Evolutionary conservation across 1,140 invertebrate genomes (phyloP).

Genomic region (Cotesia typhae): DNA sequence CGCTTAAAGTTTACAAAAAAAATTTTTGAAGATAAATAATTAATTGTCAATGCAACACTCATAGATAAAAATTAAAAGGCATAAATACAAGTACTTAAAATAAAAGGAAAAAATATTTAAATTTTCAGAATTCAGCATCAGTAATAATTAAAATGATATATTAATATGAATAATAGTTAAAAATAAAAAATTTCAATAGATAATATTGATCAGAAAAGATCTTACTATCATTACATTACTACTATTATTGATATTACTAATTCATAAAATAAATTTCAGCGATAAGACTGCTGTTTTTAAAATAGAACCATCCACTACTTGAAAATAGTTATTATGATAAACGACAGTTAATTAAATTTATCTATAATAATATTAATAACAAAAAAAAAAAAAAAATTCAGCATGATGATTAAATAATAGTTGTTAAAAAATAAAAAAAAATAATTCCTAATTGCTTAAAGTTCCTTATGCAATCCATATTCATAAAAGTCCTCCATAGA

Average conservation of each 20-base stretch:
- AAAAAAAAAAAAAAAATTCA: slow-evolving; percentile 28
- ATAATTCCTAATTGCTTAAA: slow-evolving; percentile 35
- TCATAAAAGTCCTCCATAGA: slow-evolving; percentile 39
- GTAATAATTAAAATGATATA: background rate
- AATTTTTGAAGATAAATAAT: slow-evolving; percentile 10
- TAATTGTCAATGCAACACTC: slow-evolving; percentile 17
- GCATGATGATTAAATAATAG: background rate
- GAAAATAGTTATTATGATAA: background rate
- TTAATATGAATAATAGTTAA: no score
- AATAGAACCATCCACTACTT: background rate
- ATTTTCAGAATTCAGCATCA: slow-evolving; percentile 18
- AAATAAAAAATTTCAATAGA: no score
- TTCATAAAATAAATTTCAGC: background rate
- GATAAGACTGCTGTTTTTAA: background rate
- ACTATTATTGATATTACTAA: slow-evolving; percentile 1
- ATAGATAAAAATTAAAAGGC: slow-evolving; percentile 12
- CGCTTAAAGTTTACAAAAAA: background rate
- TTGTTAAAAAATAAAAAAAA: background rate
- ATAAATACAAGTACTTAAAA: slow-evolving; percentile 33
- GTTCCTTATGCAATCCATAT: slow-evolving; percentile 32
- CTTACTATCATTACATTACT: background rate
- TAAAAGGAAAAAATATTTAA: slow-evolving; percentile 8
- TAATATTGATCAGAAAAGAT: background rate
- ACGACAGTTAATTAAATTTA: slow-evolving; percentile 39
- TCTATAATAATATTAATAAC: slow-evolving; percentile 48